Percentiles rank a stretch among this genome's conserved stretches.
phyloP scores from a whole-genome alignment of 2,113 vertebrate species.

The Hystrix cristata region DNA sequence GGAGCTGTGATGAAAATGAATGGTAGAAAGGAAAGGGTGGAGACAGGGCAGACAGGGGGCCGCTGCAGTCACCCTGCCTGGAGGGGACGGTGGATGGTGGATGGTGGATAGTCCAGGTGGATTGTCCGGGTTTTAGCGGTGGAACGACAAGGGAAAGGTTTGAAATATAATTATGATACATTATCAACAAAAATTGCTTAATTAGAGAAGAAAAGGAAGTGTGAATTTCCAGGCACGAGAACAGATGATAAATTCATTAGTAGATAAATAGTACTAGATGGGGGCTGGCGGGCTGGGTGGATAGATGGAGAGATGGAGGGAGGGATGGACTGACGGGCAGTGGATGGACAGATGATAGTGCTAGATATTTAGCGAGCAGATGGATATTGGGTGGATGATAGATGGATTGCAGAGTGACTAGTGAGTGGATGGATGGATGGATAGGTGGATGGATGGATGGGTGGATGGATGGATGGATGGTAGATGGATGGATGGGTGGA shows the following conservation, averaged over 20 bases:
- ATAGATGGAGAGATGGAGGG: background rate
- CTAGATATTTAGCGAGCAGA: background rate
- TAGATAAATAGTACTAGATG: background rate
- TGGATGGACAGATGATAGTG: background rate
- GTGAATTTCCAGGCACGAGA: background rate
- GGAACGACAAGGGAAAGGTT: background rate
- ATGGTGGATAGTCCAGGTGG: fast-evolving
- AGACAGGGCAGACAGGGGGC: background rate
- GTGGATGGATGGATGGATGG: too few species aligned
- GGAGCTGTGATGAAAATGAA: background rate
- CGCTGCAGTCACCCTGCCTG: too few species aligned
- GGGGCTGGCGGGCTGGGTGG: background rate
- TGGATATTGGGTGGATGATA: background rate
- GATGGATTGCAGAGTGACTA: background rate
- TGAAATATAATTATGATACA: background rate
- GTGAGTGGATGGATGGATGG: too few species aligned
- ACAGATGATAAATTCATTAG: background rate
- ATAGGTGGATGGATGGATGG: too few species aligned
- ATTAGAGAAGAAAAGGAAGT: background rate
- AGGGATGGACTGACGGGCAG: too few species aligned
- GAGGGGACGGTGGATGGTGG: background rate
- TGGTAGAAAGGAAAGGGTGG: fast-evolving
- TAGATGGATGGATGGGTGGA: too few species aligned
- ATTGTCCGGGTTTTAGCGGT: background rate
- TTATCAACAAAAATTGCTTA: conserved; percentile 2